Evolutionary conservation across 1,140 invertebrate genomes (phyloP).

Genomic region (Eueides isabella): DNA sequence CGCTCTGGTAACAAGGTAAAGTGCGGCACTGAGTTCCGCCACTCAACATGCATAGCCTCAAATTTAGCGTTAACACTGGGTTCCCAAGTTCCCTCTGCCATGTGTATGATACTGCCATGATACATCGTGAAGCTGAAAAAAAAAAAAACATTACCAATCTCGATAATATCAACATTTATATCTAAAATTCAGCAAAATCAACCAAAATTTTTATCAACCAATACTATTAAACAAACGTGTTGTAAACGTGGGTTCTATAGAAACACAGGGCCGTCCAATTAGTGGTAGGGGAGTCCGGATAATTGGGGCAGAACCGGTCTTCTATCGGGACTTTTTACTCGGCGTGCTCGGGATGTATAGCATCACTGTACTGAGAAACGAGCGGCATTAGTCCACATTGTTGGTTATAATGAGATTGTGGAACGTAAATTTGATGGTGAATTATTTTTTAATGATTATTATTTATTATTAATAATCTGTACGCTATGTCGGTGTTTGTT

Average conservation of each 20-base stretch:
- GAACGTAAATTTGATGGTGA: conserved; percentile 30
- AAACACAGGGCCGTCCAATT: conserved; percentile 42
- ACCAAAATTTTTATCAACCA: background rate
- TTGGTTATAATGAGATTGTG: conserved; percentile 28
- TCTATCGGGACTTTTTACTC: conserved; percentile 47
- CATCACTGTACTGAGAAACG: conserved; percentile 31
- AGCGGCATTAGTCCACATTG: conserved; percentile 29
- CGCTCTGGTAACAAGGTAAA: too few species aligned
- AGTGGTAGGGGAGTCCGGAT: conserved; percentile 43
- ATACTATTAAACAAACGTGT: background rate
- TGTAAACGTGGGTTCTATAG: background rate
- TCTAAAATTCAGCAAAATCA: background rate
- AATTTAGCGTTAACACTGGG: too few species aligned
- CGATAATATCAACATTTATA: too few species aligned
- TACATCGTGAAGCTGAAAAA: too few species aligned
- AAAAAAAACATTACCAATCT: too few species aligned
- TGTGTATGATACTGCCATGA: too few species aligned
- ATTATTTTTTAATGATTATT: conserved; percentile 10
- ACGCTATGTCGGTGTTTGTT: background rate
- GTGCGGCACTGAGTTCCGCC: too few species aligned
- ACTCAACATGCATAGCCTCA: too few species aligned
- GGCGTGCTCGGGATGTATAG: conserved; percentile 38
- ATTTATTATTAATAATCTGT: background rate
- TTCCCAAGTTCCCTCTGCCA: too few species aligned
- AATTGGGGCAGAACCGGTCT: conserved; percentile 55